Base-by-base conservation (phyloP, 2,113 vertebrate species). In the Gorsachius goisagi region DNA sequence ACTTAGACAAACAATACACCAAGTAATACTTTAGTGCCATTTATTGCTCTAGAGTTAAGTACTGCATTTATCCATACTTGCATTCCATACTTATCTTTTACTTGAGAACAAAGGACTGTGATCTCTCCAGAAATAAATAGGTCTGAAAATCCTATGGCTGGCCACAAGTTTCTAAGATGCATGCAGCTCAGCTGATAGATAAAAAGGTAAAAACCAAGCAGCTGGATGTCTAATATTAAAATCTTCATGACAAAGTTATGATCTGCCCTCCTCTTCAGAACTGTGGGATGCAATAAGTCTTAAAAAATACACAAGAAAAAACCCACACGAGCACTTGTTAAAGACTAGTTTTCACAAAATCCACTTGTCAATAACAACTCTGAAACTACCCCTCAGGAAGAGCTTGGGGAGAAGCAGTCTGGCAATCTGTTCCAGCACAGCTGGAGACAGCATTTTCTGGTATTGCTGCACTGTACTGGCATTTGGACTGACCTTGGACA, bases 241-340 rank as follows among this genome's bases (percentile, higher is more conserved):
- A 74, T 49, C 30, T 71, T 78, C 24, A 44, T 21, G 16, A 89
- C 11, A 85, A 89, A 85, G 17, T 35, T 84, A 24, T 16, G 13
- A 66, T 53, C 33, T 28, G 5, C 12, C 69, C 39, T 68, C 24
- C 68, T 56, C 47, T 73, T 77, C 27, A 41, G 21, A 87, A 45
- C 19, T 12, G 15, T 22, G 26, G 21, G 27, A 53, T 15, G 35
- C 15, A 69, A 1, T 39, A 56, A 62, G 5, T 32, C 21, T 22
- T 30, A 33, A 62, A 75, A 67, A 74, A 32, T 4, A 33, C 6
- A 14, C 14, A 49, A 18, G 32, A 56, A 69, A 56, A 11, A 0
- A 3, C 12, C 33, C 8, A 15, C 8, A n/a, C 3, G 4, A 2
- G 0, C 14, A 28, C 11, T 63, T 30, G 5, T 55, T 79, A 76